Percentiles rank a stretch among this genome's conserved stretches.
Evolutionary conservation across 1,140 invertebrate species (phyloP).

Genomic region (Trachymyrmex cornetzi): DNA sequence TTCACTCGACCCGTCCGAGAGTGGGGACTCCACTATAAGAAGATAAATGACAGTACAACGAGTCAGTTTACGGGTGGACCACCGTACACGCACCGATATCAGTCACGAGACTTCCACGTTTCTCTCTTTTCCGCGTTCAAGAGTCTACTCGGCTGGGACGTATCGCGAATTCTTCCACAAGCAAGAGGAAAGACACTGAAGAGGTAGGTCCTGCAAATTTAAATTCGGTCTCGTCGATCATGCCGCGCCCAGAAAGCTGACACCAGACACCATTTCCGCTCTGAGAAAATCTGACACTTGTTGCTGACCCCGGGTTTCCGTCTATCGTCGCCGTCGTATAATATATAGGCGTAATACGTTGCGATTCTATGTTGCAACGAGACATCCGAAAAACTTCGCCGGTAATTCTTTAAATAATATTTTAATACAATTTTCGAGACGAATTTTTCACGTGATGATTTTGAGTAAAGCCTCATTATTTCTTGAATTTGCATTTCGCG

Average conservation of each 20-base stretch:
- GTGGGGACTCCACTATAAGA: slow-evolving; percentile 75
- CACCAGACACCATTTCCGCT: too few species aligned
- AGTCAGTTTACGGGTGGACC: slow-evolving; percentile 66
- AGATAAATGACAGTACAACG: slow-evolving; percentile 63
- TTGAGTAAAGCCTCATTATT: not conserved
- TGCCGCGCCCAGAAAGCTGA: not conserved
- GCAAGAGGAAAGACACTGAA: not conserved
- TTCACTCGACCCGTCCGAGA: slow-evolving; percentile 30
- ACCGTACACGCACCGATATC: not conserved
- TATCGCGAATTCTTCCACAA: not conserved
- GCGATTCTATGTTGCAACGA: not conserved
- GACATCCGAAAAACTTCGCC: not conserved
- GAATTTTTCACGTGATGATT: not conserved
- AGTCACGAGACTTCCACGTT: not conserved
- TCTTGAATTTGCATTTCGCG: not conserved
- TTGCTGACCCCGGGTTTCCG: slow-evolving; percentile 26
- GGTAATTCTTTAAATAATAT: not conserved
- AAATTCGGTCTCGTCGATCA: slow-evolving; percentile 21
- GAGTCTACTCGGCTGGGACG: not conserved
- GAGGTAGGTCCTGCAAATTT: slow-evolving; percentile 40
- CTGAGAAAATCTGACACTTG: slow-evolving; percentile 54
- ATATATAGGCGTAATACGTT: not conserved
- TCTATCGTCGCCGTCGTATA: not conserved
- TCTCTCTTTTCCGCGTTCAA: not conserved
- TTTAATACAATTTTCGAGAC: not conserved